A percentile compares a stretch with the other conserved stretches of the same genome.
Evolutionary conservation across 92 coral and sea anemone species (phyloP).

Genomic region (Scolanthus callimorphus): DNA sequence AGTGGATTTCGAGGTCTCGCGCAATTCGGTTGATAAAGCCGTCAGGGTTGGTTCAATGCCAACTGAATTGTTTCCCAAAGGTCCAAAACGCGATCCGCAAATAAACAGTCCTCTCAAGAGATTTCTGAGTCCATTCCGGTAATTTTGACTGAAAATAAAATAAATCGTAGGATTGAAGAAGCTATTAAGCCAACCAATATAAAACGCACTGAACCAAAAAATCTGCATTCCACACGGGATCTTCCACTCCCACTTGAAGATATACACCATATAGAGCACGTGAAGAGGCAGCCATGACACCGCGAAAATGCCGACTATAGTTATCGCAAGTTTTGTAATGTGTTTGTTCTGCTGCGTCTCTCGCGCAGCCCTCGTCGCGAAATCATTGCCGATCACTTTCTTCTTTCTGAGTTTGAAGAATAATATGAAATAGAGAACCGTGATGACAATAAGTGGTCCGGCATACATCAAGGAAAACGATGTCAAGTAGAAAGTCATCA

Average conservation of each 20-base stretch:
- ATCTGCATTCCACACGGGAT: constrained; percentile 12
- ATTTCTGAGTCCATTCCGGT: constrained; percentile 38
- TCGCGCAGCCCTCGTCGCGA: constrained; percentile 13
- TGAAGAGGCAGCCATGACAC: constrained; percentile 26
- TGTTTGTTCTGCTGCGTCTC: constrained; percentile 15
- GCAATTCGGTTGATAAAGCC: background rate
- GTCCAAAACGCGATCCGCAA: constrained; percentile 11
- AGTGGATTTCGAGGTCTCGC: background rate
- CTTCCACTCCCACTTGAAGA: constrained; percentile 21
- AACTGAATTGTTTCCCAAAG: background rate
- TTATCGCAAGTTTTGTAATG: constrained; percentile 20
- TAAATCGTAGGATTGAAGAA: constrained; percentile 53
- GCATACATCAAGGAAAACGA: constrained; percentile 11
- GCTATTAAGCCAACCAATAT: constrained; percentile 20
- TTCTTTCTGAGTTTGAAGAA: constrained; percentile 9
- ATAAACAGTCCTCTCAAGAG: background rate
- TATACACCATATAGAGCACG: background rate
- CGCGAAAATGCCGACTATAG: constrained; percentile 13
- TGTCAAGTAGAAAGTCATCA: constrained; percentile 10
- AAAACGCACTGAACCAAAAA: constrained; percentile 15
- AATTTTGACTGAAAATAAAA: constrained; percentile 58
- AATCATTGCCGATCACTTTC: constrained; percentile 18
- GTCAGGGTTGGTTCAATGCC: constrained; percentile 16
- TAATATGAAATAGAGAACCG: constrained; percentile 5
- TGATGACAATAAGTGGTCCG: constrained; percentile 1